A percentile compares a stretch with the other conserved stretches of the same genome.
Conservation (phyloP, 2,888 invertebrate species). For the Conomelus anceps region DNA sequence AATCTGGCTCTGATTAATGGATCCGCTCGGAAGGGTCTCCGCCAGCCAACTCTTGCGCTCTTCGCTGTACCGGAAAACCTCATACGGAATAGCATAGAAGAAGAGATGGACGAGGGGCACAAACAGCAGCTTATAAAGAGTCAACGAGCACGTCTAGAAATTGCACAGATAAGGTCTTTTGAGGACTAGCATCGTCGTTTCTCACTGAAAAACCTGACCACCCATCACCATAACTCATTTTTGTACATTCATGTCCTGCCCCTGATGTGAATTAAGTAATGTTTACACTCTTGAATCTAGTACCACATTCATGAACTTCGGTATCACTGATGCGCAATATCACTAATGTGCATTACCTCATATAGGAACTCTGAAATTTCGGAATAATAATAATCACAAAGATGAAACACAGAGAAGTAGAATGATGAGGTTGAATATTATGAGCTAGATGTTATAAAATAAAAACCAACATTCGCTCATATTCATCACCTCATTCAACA, state of each 20-base stretch:
- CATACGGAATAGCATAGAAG: background rate
- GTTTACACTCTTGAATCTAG: background rate
- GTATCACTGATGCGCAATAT: too few species aligned
- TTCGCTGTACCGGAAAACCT: background rate
- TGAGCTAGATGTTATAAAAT: too few species aligned
- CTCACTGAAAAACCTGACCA: background rate
- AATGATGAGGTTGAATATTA: too few species aligned
- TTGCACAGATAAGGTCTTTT: background rate
- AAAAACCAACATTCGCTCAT: too few species aligned
- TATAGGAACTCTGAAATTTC: background rate
- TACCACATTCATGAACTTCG: background rate
- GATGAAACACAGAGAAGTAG: too few species aligned
- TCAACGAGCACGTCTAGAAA: background rate
- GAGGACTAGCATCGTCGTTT: background rate
- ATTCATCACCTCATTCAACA: too few species aligned
- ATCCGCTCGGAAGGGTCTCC: background rate
- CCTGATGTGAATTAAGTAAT: background rate
- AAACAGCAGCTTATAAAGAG: background rate
- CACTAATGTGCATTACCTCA: background rate
- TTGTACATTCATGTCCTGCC: background rate
- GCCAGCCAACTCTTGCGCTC: background rate
- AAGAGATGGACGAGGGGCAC: background rate
- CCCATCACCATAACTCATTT: background rate
- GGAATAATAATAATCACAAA: background rate
- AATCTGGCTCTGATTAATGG: slow-evolving; percentile 8